These are phyloP conservation scores for Stenodema calcarata DNA, from an alignment of 2,888 invertebrate species.

Conservation along the genomic window DNA sequence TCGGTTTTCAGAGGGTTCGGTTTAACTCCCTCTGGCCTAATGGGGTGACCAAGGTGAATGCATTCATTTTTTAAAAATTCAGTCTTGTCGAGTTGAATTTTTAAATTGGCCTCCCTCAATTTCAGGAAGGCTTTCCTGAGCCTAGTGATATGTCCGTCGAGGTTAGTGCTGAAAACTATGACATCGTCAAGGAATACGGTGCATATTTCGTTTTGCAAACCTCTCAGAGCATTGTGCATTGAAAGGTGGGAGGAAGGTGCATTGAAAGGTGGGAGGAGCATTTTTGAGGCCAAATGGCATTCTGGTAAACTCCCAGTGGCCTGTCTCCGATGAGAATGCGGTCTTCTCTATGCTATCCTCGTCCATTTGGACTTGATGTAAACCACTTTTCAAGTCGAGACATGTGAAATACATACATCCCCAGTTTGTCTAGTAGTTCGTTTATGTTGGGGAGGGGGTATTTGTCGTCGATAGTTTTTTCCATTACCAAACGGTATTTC, in stretches of 20 bases:
- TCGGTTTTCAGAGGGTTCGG: neutral
- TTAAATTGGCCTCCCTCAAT: neutral
- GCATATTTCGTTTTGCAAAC: no score
- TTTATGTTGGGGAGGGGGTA: neutral
- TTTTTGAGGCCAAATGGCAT: constrained; percentile 47
- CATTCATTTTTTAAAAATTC: constrained; percentile 49
- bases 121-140: constrained; percentile 7
- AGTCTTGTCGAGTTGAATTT: constrained; percentile 49
- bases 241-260: neutral
- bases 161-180: constrained; percentile 39
- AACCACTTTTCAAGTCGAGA: neutral
- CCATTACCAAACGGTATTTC: neutral
- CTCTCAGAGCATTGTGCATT: constrained; percentile 35
- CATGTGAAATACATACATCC: neutral
- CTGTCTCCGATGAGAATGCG: constrained; percentile 23
- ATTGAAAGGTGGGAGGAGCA: constrained; percentile 43
- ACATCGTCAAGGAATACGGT: constrained; percentile 50
- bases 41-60: neutral
- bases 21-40: neutral
- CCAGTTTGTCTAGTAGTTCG: neutral
- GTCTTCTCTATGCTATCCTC: constrained; percentile 15
- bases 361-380: neutral
- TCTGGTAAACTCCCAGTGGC: constrained; percentile 45
- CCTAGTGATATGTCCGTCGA: constrained; percentile 31
- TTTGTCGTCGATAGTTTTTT: neutral